Base-by-base conservation (phyloP, 1,140 invertebrate genomes). In the Nebria ingens region DNA sequence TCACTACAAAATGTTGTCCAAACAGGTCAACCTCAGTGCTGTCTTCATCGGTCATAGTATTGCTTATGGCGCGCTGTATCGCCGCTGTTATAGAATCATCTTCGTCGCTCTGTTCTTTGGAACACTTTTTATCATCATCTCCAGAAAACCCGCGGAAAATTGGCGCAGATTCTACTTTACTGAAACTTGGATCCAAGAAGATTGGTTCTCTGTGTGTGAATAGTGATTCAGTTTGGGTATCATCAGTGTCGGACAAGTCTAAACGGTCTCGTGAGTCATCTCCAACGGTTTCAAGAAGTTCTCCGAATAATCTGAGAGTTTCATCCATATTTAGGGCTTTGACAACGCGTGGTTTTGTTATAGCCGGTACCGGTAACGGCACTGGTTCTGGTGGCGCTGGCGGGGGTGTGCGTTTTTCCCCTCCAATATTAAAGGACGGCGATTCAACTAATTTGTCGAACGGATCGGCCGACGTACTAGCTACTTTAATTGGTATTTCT, bases 151-250 rank as follows among this genome's bases (percentile, higher is more conserved):
- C 72, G 68, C 75, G 73, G 45, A 76, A 76, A 23, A 71, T 72
- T 53, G 71, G 70, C 19, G 17, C 2, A 20, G 50, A 4, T 51
- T 51, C 50, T 23, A 64, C 59, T 61, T 69, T 71, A 2, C 65
- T 60, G 63, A 68, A 71, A 3, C 73, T 69, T 12, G 75, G 71
- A 19, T 72, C 70, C 2, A 76, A 72, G 22, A 80, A 75, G 0
- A 77, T 74, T 52, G 82, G 76, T 56, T 78, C 76, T 20, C 78
- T 75, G 58, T 76, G 68, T 1, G 76, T 78, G 61, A 83, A 83
- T 2, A 79, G 60, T 13, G 73, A 74, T 59, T 80, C 79, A 1
- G 60, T 61, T 62, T 82, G 80, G 1, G 76, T 75, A 55, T 80
- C 75, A 52, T 80, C 79, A 25, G 76, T 74, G 57, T 80, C 77